phyloP scores from a whole-genome alignment of 2,888 invertebrate genomes.

The Metacarcinus magister region DNA sequence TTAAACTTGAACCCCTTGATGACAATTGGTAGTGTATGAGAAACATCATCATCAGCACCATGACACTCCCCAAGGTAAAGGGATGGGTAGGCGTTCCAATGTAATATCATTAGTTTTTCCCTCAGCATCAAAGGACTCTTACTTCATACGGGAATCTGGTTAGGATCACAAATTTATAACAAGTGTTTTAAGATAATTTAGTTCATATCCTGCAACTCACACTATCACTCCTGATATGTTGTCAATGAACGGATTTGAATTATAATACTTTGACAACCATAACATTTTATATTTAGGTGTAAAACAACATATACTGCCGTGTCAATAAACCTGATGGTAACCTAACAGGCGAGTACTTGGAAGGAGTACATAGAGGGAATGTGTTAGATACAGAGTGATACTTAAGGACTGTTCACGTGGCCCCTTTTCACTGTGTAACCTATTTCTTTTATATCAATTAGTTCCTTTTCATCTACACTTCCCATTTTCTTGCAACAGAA shows the following conservation, averaged over 20 bases:
- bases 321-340: background rate
- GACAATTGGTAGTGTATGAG: background rate
- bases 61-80: background rate
- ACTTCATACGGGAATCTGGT: background rate
- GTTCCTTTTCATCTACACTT: background rate
- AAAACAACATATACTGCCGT: background rate
- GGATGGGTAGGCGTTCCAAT: background rate
- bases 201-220: background rate
- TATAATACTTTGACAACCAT: background rate
- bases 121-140: background rate
- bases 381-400: background rate
- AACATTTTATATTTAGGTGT: background rate
- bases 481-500: background rate
- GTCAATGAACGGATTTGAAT: background rate
- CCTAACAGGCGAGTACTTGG: background rate
- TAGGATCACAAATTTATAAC: background rate
- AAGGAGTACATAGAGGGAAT: background rate
- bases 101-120: background rate
- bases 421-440: background rate
- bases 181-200: background rate
- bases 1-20: background rate
- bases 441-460: background rate
- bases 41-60: constrained; percentile 6
- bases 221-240: background rate
- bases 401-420: background rate